A percentile compares a stretch with the other conserved stretches of the same genome.
Conservation (phyloP, 2,888 invertebrate genomes). For the Cryptus armator region DNA sequence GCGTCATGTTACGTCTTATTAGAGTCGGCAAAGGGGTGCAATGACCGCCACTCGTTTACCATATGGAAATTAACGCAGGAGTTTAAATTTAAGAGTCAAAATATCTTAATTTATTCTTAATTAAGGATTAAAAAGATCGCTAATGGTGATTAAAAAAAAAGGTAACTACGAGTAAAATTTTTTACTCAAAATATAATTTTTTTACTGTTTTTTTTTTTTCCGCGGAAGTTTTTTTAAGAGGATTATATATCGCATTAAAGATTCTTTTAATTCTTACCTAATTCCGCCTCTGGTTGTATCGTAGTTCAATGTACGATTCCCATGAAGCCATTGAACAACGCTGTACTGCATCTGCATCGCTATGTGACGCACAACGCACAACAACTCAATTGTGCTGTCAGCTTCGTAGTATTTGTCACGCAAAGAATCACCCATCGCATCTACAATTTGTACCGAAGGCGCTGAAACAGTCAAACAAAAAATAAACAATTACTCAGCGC, state of each 20-base stretch:
- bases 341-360: constrained; percentile 86
- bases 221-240: too few species aligned
- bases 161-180: too few species aligned
- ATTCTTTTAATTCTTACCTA: constrained; percentile 84
- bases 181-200: too few species aligned
- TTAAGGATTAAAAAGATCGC: too few species aligned
- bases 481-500: background rate
- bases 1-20: background rate
- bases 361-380: constrained; percentile 87
- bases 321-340: constrained; percentile 89
- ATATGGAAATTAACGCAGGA: background rate
- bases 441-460: constrained; percentile 90
- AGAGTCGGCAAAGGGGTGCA: background rate
- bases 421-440: constrained; percentile 89
- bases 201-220: too few species aligned
- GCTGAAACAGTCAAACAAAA: constrained; percentile 84
- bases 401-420: constrained; percentile 89
- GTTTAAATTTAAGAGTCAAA: background rate
- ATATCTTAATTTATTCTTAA: background rate
- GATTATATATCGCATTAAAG: too few species aligned
- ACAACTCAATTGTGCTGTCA: constrained; percentile 89
- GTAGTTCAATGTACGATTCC: constrained; percentile 88
- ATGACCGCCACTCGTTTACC: background rate
- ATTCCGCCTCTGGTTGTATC: constrained; percentile 89
- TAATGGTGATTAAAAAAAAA: too few species aligned